These are phyloP conservation scores for Rhineura floridana DNA, from an alignment of 2,113 vertebrate species.

Conservation along the genomic window DNA sequence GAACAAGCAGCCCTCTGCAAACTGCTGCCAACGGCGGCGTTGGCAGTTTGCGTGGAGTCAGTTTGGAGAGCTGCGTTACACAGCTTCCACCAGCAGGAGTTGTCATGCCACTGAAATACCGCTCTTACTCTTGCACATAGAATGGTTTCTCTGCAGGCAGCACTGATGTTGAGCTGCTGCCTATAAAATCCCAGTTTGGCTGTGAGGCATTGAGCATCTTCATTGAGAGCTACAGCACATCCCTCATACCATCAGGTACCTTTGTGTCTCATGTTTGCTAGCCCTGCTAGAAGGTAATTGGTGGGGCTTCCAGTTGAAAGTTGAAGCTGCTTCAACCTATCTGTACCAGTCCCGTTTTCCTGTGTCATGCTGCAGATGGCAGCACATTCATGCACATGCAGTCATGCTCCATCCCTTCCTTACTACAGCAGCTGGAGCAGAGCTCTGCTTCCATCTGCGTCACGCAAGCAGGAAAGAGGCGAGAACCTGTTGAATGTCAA, in stretches of 20 bases:
- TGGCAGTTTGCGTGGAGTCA: neutral
- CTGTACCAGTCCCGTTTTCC: neutral
- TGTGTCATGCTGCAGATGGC: neutral
- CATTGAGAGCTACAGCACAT: neutral
- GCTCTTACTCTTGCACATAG: neutral
- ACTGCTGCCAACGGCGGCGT: no score
- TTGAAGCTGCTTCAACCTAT: neutral
- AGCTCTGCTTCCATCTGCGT: neutral
- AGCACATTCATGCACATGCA: neutral
- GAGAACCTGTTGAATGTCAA: neutral
- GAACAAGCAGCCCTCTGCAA: neutral
- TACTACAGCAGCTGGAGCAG: neutral
- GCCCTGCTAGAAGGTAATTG: neutral
- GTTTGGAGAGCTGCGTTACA: neutral
- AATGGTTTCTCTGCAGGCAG: neutral
- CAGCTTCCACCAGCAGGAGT: neutral
- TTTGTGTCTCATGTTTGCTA: neutral
- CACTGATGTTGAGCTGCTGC: neutral
- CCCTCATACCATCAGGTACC: neutral
- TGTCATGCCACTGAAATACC: neutral
- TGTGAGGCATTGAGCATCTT: no score
- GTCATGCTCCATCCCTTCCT: neutral
- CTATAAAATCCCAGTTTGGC: neutral
- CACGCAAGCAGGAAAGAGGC: neutral
- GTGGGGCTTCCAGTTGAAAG: neutral